Base-by-base conservation (phyloP, 35 echinoderm and acorn worm species). In the Acanthaster planci region DNA sequence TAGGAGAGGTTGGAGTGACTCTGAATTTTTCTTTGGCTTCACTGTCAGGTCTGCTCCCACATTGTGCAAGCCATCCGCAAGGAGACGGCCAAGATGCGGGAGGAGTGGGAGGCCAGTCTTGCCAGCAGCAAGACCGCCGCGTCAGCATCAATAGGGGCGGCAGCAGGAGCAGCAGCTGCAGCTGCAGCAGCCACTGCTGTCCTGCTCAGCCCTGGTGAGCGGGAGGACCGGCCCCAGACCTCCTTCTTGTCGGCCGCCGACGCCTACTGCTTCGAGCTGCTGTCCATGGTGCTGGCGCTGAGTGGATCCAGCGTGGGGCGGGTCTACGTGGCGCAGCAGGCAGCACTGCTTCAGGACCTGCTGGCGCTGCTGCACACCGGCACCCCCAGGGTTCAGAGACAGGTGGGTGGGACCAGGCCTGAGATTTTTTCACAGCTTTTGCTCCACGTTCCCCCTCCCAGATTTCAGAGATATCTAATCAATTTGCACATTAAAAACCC, bases 211-310 rank as follows among this genome's bases (percentile, higher is more conserved):
- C 60, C 60, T 8, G 12, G n/a, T n/a, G n/a, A n/a, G n/a, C n/a
- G 4, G 42, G 60, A 31, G 17, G 60, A 68, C 34, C 18, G 27
- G 18, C 52, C 87, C 87, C 42, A 83, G 79, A 19, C 80, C 79
- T 23, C 83, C 87, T 1, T 76, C 79, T 27, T n/a, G n/a, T n/a
- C n/a, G n/a, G 53, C 79, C 1, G 79, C 95, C 10, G 95, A 98
- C 83, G 95, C 95, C 7, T 98, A 98, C 91, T 98, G 95, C 86
- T 98, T 98, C 83, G 95, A 98, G 77, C 68, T 98, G 19, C 89
- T 98, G n/a, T 98, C 95, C 44, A 98, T 98, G 95, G 95, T 98
- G 27, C 77, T 98, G 52, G 95, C 95, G 21, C 84, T 98, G 78
- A 94, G 95, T 78, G 92, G 89, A 2, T 98, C 95, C 60, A 86